Evolutionary conservation across 2,888 invertebrate species (phyloP), one percentile per base, ranked within the genome.

Genomic region (Limenitis camilla): DNA sequence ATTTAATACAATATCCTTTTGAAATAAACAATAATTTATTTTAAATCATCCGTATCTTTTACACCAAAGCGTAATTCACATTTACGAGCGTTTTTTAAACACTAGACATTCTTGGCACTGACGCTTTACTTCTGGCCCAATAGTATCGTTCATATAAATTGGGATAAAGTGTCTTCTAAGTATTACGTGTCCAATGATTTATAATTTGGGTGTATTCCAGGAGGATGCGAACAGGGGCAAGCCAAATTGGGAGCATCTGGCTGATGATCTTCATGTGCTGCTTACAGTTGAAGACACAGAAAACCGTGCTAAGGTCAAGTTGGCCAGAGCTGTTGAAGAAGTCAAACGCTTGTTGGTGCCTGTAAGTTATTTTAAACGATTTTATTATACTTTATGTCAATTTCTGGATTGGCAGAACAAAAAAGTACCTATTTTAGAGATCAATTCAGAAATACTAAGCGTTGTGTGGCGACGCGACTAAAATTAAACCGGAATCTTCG

Each of bases 181-280:
- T 57, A 60, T 57, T 54, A 58, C 58, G 52, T 53, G 51, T 61
- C 51, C 57, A 61, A 52, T 59, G 59, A 60, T 56, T 62, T 54
- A 58, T 60, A 49, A 52, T 39, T 60, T 57, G 55, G 56, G 36
- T 28, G 62, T 53, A 60, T 75, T 76, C 51, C 89, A 99, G 99
- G 99, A 99, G 90, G 99, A 99, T 79, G 94, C 96, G 74, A 99
- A 99, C 89, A 92, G 98, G 78, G 99, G 99, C 65, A 99, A 99
- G 88, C 98, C 99, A 62, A 99, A 99, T 89, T 99, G 99, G 99
- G 99, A 99, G 83, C 99, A 99, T 81, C 89, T 99, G 77, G 97
- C 97, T 68, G 99, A 99, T 79, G 99, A 99, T 72, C 91, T 99
- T 53, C 99, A 99, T 86, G 99, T 99, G 60, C 90, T 99, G 66